phyloP scores from a whole-genome alignment of 2,888 invertebrate species.

The Drosophila suboccidentalis region DNA sequence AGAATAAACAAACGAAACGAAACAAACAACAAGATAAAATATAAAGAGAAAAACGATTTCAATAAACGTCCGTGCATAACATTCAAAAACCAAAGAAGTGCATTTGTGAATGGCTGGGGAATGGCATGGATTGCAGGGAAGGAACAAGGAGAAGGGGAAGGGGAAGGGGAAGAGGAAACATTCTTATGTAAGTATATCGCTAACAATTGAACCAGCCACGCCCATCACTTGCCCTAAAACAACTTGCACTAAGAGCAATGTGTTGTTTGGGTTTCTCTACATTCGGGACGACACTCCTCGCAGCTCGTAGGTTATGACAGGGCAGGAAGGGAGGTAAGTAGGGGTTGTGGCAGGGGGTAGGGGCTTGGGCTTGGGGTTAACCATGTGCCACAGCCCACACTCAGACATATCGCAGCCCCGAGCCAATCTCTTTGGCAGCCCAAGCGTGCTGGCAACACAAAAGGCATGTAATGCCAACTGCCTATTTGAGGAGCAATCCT shows the following conservation, averaged over 20 bases:
- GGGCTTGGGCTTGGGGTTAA: slow-evolving; percentile 20
- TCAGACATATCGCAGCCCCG: slow-evolving; percentile 21
- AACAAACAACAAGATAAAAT: slow-evolving; percentile 59
- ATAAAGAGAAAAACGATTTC: slow-evolving; percentile 64
- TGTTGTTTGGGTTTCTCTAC: slow-evolving; percentile 65
- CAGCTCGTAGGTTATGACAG: not conserved
- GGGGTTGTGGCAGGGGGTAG: not conserved
- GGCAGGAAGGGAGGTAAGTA: not conserved
- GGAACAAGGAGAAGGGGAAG: not conserved
- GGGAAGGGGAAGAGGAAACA: slow-evolving; percentile 38
- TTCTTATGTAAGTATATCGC: slow-evolving; percentile 57
- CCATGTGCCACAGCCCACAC: slow-evolving; percentile 33
- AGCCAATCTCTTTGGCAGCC: slow-evolving; percentile 65
- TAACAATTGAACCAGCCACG: slow-evolving; percentile 67
- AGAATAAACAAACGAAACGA: slow-evolving; percentile 43
- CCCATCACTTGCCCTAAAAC: slow-evolving; percentile 74
- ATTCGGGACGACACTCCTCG: slow-evolving; percentile 9
- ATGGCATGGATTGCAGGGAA: not conserved
- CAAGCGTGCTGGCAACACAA: slow-evolving; percentile 62
- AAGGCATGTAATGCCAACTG: slow-evolving; percentile 78
- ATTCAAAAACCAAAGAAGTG: slow-evolving; percentile 67
- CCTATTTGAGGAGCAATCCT: slow-evolving; percentile 56
- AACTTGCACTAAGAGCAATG: slow-evolving; percentile 77
- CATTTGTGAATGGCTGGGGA: slow-evolving; percentile 45
- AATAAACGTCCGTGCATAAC: slow-evolving; percentile 79